A percentile compares a stretch with the other conserved stretches of the same genome.
Conservation (phyloP, 2,797 vertebrate species). For the Galago senegalensis region DNA sequence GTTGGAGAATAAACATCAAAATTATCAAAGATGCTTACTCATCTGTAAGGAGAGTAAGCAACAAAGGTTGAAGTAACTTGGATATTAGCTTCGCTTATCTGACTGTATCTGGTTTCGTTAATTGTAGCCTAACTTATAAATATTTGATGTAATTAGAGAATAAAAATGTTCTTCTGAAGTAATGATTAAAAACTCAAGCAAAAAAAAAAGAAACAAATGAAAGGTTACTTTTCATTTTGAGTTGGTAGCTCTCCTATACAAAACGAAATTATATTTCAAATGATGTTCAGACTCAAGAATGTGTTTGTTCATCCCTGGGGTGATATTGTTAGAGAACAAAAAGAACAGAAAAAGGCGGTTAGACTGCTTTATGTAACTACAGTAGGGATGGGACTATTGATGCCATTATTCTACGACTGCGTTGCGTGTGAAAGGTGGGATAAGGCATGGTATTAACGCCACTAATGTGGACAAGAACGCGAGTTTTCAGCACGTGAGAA, state of each 20-base stretch:
- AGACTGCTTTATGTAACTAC: not conserved
- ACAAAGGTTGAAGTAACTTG: not conserved
- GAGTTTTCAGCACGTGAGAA: not conserved
- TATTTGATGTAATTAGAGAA: not conserved
- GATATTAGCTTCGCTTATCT: not conserved
- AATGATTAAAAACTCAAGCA: not conserved
- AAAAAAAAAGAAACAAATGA: not conserved
- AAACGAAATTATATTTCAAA: slow-evolving; percentile 38
- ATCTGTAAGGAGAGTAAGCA: not conserved
- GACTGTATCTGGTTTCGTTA: not conserved
- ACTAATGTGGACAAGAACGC: not conserved
- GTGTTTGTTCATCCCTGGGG: not conserved
- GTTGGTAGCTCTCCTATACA: not conserved
- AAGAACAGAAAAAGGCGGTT: not conserved
- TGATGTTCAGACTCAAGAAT: not conserved
- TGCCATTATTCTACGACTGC: not conserved
- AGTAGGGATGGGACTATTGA: not conserved
- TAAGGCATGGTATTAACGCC: not conserved
- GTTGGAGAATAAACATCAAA: not conserved
- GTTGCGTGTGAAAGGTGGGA: not conserved
- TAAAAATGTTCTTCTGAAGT: not conserved
- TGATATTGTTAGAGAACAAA: not conserved
- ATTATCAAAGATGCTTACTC: not conserved
- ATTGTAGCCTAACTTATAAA: not conserved
- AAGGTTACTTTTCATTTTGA: not conserved